A percentile compares a stretch with the other conserved stretches of the same genome.
phyloP scores from a whole-genome alignment of 1,140 invertebrate genomes.

The Rhopalosiphum maidis region DNA sequence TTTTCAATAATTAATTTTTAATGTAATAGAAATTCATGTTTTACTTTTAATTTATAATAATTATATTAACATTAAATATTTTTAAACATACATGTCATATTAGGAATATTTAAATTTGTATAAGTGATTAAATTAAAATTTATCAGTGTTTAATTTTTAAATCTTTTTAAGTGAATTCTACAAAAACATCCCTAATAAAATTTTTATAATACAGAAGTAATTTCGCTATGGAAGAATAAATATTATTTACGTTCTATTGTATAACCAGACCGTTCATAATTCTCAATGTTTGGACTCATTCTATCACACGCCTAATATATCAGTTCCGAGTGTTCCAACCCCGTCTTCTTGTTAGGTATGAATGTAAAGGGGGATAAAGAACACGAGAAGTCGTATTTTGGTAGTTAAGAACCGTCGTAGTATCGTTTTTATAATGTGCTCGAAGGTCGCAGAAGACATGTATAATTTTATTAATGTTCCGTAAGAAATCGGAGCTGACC shows the following conservation, averaged over 20 bases:
- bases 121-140: neutral
- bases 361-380: conserved; percentile 4
- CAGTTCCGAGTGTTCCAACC: neutral
- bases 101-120: neutral
- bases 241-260: conserved; percentile 14
- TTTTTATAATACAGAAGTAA: neutral
- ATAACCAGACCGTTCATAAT: conserved; percentile 46
- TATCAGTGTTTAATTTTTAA: neutral
- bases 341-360: neutral
- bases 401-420: conserved; percentile 47
- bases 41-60: neutral
- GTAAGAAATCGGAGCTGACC: conserved; percentile 56
- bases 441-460: conserved; percentile 41
- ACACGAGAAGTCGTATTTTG: conserved; percentile 53
- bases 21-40: neutral
- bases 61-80: neutral
- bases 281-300: neutral
- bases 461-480: conserved; percentile 57
- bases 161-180: neutral
- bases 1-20: neutral
- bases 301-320: neutral
- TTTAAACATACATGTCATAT: neutral
- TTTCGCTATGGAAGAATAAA: conserved; percentile 4
- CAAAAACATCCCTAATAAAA: neutral
- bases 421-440: conserved; percentile 46